A percentile compares a stretch with the other conserved stretches of the same genome.
These are phyloP conservation scores for Sarcophaga bullata DNA, from an alignment of 1,140 invertebrate genomes.

Conservation along the genomic window DNA sequence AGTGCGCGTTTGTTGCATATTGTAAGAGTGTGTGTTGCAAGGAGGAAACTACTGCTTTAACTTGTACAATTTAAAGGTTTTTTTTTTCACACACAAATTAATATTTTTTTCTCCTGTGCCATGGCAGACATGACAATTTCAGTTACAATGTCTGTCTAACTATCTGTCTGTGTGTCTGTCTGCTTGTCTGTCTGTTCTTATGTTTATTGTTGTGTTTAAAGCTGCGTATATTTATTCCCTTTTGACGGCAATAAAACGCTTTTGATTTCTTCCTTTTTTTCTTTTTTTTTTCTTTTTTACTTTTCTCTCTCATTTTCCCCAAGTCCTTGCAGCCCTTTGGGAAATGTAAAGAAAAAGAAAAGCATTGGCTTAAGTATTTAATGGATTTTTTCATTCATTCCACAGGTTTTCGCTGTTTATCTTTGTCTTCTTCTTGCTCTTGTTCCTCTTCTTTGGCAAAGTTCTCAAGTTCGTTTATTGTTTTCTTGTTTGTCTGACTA, in stretches of 20 bases:
- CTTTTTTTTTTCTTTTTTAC: too few species aligned
- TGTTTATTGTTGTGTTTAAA: neutral
- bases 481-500: too few species aligned
- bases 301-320: too few species aligned
- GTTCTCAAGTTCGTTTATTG: neutral
- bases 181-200: neutral
- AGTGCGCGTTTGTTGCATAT: neutral
- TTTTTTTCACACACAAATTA: constrained; percentile 6
- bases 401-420: neutral
- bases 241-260: too few species aligned
- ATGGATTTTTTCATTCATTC: neutral
- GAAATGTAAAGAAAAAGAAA: too few species aligned
- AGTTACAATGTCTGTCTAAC: neutral
- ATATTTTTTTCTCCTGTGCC: constrained; percentile 16
- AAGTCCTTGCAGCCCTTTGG: too few species aligned
- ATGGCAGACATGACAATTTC: constrained; percentile 20
- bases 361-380: neutral
- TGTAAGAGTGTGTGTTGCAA: neutral
- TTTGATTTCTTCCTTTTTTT: too few species aligned
- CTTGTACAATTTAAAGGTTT: constrained; percentile 24
- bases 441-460: too few species aligned
- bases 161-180: neutral
- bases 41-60: neutral
- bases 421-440: neutral
- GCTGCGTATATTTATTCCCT: too few species aligned